These are phyloP conservation scores for Gerris lacustris DNA, from an alignment of 2,888 invertebrate species.

Conservation along the genomic window DNA sequence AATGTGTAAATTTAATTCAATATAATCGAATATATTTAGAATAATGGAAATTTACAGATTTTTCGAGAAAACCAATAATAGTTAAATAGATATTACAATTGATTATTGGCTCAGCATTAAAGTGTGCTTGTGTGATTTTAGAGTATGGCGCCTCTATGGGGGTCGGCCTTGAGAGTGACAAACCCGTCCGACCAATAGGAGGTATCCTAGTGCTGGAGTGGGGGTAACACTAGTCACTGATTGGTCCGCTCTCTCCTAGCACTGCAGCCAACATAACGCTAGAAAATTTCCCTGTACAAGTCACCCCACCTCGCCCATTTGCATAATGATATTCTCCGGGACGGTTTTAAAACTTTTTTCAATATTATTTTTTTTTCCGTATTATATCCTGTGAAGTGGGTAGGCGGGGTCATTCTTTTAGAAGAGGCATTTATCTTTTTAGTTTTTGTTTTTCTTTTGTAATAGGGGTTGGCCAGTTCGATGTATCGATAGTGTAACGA, in stretches of 20 bases:
- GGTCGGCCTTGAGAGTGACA: conserved; percentile 5
- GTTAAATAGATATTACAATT: too few species aligned
- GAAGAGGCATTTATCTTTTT: background rate
- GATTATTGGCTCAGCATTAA: too few species aligned
- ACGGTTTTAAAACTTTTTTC: background rate
- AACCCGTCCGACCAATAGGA: background rate
- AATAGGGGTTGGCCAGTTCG: background rate
- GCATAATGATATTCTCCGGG: background rate
- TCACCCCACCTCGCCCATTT: background rate
- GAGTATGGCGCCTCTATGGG: conserved; percentile 3
- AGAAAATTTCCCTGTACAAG: background rate
- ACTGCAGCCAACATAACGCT: background rate
- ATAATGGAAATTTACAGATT: too few species aligned
- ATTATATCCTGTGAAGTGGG: background rate
- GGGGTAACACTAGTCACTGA: background rate
- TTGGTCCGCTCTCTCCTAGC: background rate
- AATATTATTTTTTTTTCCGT: background rate
- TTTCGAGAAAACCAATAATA: too few species aligned
- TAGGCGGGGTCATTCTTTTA: conserved; percentile 3
- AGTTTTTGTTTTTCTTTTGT: background rate
- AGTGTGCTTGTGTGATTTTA: background rate
- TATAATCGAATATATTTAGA: too few species aligned
- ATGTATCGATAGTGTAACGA: background rate
- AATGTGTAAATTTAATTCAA: too few species aligned
- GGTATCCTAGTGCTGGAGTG: background rate